Base-by-base conservation (phyloP, 2,797 vertebrate genomes). In the Melanotaenia nigrans region DNA sequence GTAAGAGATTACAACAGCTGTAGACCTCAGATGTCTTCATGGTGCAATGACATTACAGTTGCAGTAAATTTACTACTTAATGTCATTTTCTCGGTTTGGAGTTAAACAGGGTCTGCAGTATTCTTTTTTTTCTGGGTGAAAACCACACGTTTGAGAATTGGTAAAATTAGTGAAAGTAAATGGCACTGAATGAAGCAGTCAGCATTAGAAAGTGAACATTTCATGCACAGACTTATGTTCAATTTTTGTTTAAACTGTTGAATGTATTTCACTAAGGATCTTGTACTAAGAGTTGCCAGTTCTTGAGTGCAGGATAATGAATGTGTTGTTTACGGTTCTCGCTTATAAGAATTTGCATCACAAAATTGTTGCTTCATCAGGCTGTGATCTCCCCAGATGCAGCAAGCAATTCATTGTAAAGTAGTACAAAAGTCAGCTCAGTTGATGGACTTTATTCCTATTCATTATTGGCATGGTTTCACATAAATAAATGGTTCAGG, bases 1-100 rank as follows among this genome's bases (percentile, higher is more conserved):
- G 13, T 38, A 10, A 14, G 9, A 40, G 9, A 60, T 24, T 40
- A 1, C n/a, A 70, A 28, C 35, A 55, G 13, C 18, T 40, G 33
- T 55, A 69, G 33, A 3, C 68, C 16, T 61, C 30, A 12, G 18
- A 68, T 47, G 22, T 42, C 47, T 60, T 68, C 10, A 18, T 4
- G 36, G 32, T 74, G 36, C 18, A 35, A 4, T 77, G 36, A 25
- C 45, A 65, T 62, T 68, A 33, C 28, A 62, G 20, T 71, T 58
- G 6, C 20, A 25, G 9, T 13, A 18, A 73, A 71, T 65, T 47
- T 30, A 9, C 56, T 3, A 5, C 16, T 61, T 33, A 6, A 16
- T 67, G 18, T 2, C 12, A 20, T 2, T 75, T 40, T 32, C 13
- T 32, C 1, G 25, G 69, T 45, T 63, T 54, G 3, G 59, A 30